Percentiles rank a stretch among this genome's conserved stretches.
phyloP scores from a whole-genome alignment of 2,113 vertebrate species.

The Mirza zaza region DNA sequence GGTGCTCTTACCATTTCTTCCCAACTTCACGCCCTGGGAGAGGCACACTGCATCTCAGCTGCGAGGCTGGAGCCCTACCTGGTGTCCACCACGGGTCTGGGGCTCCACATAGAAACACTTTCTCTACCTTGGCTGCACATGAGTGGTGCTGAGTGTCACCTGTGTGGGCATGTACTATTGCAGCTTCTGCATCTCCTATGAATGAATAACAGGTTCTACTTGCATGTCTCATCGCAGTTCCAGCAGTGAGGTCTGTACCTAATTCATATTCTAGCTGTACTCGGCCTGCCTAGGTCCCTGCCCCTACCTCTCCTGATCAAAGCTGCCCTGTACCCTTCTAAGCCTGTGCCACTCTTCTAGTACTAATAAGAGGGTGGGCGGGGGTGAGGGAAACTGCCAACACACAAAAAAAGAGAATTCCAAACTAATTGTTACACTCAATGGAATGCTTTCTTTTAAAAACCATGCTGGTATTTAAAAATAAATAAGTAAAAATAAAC shows the following conservation, averaged over 20 bases:
- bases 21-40: not conserved
- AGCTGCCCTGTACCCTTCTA: not conserved
- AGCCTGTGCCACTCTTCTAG: not conserved
- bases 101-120: not conserved
- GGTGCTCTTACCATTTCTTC: not conserved
- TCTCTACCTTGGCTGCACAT: too few species aligned
- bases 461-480: not conserved
- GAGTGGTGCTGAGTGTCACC: too few species aligned
- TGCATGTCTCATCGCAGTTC: not conserved
- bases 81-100: fast-evolving
- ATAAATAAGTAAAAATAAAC: too few species aligned
- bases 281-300: not conserved
- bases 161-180: not conserved
- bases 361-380: not conserved
- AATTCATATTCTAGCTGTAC: not conserved
- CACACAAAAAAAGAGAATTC: not conserved
- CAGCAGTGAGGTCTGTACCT: not conserved
- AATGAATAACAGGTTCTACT: not conserved
- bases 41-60: not conserved
- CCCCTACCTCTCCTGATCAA: not conserved
- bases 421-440: not conserved
- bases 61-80: not conserved
- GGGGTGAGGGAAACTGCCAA: not conserved
- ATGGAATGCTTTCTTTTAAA: not conserved
- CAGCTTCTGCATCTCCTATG: not conserved